phyloP scores from a whole-genome alignment of 2,888 invertebrate species.

The Thelaira solivaga region DNA sequence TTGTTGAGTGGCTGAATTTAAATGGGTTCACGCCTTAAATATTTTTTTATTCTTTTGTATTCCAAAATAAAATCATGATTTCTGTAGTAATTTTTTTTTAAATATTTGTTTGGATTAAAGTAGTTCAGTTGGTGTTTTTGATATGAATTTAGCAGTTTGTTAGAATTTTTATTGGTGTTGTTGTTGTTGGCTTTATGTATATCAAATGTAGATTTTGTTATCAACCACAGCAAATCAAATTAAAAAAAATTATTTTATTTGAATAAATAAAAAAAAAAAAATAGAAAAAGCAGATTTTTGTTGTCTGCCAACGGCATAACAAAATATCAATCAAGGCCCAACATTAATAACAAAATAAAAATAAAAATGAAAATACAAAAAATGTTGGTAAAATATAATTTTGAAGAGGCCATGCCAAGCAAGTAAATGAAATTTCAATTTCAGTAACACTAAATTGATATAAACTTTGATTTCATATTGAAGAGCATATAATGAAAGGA shows the following conservation, averaged over 20 bases:
- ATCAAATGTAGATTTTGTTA: conserved; percentile 34
- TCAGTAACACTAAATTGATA: conserved; percentile 3
- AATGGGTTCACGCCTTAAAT: conserved; percentile 73
- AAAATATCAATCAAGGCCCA: conserved; percentile 18
- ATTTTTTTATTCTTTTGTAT: conserved; percentile 22
- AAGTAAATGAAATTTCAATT: conserved; percentile 33
- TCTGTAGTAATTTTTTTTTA: no score
- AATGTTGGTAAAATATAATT: conserved; percentile 18
- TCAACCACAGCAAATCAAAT: conserved; percentile 62
- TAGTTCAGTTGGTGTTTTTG: conserved; percentile 51
- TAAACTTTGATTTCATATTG: conserved; percentile 26
- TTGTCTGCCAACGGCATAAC: conserved; percentile 47
- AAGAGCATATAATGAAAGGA: not conserved
- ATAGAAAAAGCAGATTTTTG: no score
- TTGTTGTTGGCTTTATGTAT: not conserved
- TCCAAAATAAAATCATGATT: conserved; percentile 1
- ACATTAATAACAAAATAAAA: not conserved
- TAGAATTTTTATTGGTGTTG: conserved; percentile 15
- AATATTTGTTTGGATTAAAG: conserved; percentile 6
- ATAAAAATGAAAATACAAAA: no score
- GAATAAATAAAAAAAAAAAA: not conserved
- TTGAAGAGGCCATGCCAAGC: conserved; percentile 51
- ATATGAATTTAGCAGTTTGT: conserved; percentile 8
- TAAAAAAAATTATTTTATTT: conserved; percentile 48
- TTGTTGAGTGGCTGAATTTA: conserved; percentile 67